Conservation (phyloP, 2,888 invertebrate species). For the Hypena proboscidalis region DNA sequence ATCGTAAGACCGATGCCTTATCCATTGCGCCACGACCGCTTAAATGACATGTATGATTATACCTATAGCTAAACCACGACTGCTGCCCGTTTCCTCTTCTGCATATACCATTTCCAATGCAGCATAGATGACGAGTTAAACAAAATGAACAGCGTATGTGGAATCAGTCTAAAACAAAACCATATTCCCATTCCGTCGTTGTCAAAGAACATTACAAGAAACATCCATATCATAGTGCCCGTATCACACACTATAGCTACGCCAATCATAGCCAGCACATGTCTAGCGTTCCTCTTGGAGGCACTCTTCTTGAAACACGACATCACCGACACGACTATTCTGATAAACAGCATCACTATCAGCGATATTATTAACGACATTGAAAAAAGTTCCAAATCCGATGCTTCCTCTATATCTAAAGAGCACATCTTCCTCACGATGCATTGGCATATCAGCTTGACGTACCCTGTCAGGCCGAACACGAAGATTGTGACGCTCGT, state of each 20-base stretch:
- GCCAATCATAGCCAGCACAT: conserved; percentile 23
- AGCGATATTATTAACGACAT: conserved; percentile 12
- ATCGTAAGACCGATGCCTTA: no score
- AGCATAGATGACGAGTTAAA: conserved; percentile 17
- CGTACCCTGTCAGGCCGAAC: conserved; percentile 6
- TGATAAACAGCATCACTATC: conserved; percentile 13
- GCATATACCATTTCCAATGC: conserved; percentile 29
- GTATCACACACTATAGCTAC: conserved; percentile 30
- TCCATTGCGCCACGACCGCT: no score
- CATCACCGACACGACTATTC: conserved; percentile 19
- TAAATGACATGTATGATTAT: no score
- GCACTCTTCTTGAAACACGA: conserved; percentile 22
- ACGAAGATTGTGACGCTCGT: conserved; percentile 26
- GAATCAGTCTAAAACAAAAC: conserved; percentile 16
- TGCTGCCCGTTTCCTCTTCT: conserved; percentile 19
- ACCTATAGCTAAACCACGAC: conserved; percentile 16
- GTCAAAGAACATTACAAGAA: background rate
- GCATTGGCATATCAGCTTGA: conserved; percentile 4
- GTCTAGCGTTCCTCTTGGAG: conserved; percentile 16
- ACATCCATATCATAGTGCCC: conserved; percentile 10
- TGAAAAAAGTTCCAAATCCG: background rate
- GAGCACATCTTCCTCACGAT: background rate
- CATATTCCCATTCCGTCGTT: conserved; percentile 5
- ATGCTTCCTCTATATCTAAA: background rate
- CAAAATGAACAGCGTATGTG: conserved; percentile 17